phyloP scores from a whole-genome alignment of 2,888 invertebrate species.

The Drosophila fungiperda region DNA sequence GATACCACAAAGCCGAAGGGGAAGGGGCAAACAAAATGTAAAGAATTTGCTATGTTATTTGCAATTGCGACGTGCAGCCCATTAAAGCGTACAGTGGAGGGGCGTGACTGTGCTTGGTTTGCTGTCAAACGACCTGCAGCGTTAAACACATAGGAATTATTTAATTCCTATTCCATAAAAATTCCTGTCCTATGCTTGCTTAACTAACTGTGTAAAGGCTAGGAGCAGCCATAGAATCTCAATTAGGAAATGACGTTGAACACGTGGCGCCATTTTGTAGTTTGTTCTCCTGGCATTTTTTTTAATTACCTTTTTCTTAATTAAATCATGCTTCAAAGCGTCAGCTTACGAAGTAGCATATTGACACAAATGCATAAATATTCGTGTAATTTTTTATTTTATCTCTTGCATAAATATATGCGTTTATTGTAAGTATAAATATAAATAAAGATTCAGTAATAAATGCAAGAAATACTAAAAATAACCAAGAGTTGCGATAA shows the following conservation, averaged over 20 bases:
- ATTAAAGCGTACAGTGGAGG: slow-evolving; percentile 26
- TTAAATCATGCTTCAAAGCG: slow-evolving; percentile 42
- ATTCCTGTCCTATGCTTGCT: slow-evolving; percentile 39
- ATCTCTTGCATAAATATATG: slow-evolving; percentile 30
- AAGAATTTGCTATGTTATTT: slow-evolving; percentile 62
- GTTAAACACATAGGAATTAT: slow-evolving; percentile 65
- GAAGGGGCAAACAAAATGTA: slow-evolving; percentile 20
- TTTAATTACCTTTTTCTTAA: slow-evolving; percentile 21
- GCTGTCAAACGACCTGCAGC: slow-evolving; percentile 53
- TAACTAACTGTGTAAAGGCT: slow-evolving; percentile 72
- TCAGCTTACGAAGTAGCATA: background rate
- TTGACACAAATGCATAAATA: slow-evolving; percentile 24
- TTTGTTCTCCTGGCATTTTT: slow-evolving; percentile 8
- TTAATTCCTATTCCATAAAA: background rate
- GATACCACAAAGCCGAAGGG: background rate
- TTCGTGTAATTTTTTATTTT: background rate
- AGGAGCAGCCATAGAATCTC: slow-evolving; percentile 58
- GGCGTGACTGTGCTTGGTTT: slow-evolving; percentile 59
- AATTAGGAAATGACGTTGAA: slow-evolving; percentile 56
- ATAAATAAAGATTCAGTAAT: background rate
- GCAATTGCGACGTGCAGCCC: slow-evolving; percentile 59
- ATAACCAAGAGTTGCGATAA: background rate
- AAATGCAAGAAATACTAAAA: background rate
- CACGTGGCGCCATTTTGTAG: slow-evolving; percentile 35
- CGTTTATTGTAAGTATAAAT: slow-evolving; percentile 22